Conservation (phyloP, 2,113 vertebrate species). For the Perca schrenkii region DNA sequence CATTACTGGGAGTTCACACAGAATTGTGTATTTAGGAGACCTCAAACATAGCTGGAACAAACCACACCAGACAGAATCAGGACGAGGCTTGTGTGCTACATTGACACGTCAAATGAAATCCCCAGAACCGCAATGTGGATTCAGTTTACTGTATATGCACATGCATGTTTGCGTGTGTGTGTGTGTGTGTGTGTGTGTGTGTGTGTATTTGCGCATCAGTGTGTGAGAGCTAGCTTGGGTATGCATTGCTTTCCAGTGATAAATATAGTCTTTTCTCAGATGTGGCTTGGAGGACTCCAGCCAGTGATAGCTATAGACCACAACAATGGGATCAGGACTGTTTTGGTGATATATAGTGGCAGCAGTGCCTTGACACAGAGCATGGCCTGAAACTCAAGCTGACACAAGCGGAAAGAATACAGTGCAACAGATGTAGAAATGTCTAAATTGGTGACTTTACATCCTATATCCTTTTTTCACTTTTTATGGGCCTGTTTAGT, state of each 20-base stretch:
- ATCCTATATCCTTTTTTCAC: neutral
- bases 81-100: conserved; percentile 22
- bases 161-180: conserved; percentile 15
- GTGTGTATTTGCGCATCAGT: conserved; percentile 28
- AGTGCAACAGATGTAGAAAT: conserved; percentile 24
- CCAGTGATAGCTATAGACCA: conserved; percentile 57
- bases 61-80: conserved; percentile 58
- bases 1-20: conserved; percentile 41
- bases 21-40: conserved; percentile 48
- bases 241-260: conserved; percentile 45
- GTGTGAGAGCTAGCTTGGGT: conserved; percentile 17
- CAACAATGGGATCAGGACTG: conserved; percentile 57
- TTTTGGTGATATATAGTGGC: conserved; percentile 65
- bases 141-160: conserved; percentile 16
- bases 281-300: conserved; percentile 55
- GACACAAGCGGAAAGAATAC: conserved; percentile 30
- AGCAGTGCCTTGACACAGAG: conserved; percentile 47
- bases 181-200: neutral
- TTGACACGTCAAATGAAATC: conserved; percentile 56
- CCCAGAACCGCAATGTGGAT: conserved; percentile 29
- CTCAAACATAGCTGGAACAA: conserved; percentile 59
- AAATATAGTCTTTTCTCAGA: conserved; percentile 45
- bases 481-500: conserved; percentile 13
- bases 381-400: conserved; percentile 43
- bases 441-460: neutral